Evolutionary conservation across 92 coral and sea anemone species (phyloP), one percentile per base, ranked within the genome.

Genomic region (Plumapathes pennacea): DNA sequence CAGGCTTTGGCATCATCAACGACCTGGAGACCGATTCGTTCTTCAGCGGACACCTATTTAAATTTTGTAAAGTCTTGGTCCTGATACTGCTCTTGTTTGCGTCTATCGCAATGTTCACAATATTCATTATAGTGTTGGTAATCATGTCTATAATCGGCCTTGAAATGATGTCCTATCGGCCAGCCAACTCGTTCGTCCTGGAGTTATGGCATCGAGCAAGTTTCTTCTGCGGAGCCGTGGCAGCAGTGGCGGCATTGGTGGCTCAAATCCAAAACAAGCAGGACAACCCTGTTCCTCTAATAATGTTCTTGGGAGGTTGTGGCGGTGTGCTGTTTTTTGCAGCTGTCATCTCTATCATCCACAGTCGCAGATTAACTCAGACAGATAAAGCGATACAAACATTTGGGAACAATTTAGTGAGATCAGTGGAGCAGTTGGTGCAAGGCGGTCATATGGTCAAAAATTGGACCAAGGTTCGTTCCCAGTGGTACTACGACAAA

Each of bases 1-100:
- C 84, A 63, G 96, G 96, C 11, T 92, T 84, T 55, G 96, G 98
- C 54, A 96, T 88, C 76, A 88, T 91, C n/a, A 80, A 82, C 4
- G 90, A 90, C 50, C 90, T 90, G 2, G 45, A 77, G 33, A 94
- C 76, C 18, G 98, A 92, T 72, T 72, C 84, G 38, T 71, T 78
- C 51, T 92, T 92, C 54, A 84, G 96, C 20, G 89, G 85, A 71
- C 81, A 81, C 5, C 62, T 92, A 13, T 41, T 89, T 23, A 86
- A 89, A 57, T 72, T 89, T 25, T 50, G 51, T 20, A 92, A 92
- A 68, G 98, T 90, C 26, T 11, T 92, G 10, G 89, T 92, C 92
- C 53, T 69, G 36, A 43, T 73, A n/a, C 81, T 69, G 15, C 56
- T 89, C 25, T 53, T 51, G 13, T 32, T 72, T 20, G 79, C 89